phyloP scores from a whole-genome alignment of 1,140 invertebrate genomes.

The Ridgeia piscesae region DNA sequence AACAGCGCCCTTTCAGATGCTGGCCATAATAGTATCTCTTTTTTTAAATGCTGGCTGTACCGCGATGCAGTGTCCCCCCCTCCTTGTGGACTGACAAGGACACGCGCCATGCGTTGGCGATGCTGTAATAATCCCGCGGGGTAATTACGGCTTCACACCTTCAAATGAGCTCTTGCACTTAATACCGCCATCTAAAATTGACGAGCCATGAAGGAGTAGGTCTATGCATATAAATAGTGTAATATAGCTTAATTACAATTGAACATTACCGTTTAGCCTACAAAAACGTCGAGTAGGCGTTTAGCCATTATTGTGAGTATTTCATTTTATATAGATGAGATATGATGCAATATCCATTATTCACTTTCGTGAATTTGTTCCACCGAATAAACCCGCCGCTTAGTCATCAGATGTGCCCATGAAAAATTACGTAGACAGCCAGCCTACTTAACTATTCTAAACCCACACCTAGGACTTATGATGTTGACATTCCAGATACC shows the following conservation, averaged over 20 bases:
- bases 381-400: background rate
- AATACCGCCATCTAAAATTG: background rate
- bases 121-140: background rate
- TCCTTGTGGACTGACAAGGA: background rate
- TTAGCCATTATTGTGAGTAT: too few species aligned
- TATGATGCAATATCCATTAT: background rate
- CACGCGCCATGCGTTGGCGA: background rate
- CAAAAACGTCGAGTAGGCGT: too few species aligned
- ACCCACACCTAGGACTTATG: background rate
- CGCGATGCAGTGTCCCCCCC: too few species aligned
- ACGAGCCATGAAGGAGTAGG: too few species aligned
- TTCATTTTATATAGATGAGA: background rate
- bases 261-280: background rate
- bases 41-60: too few species aligned
- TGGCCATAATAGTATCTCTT: too few species aligned
- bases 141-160: background rate
- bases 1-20: too few species aligned
- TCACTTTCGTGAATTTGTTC: too few species aligned
- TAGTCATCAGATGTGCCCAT: background rate
- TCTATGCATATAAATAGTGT: too few species aligned
- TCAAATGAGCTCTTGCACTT: background rate
- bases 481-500: background rate
- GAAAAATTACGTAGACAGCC: background rate
- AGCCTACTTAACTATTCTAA: background rate
- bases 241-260: background rate